phyloP scores from a whole-genome alignment of 2,797 vertebrate genomes.

The Tragelaphus oryx region DNA sequence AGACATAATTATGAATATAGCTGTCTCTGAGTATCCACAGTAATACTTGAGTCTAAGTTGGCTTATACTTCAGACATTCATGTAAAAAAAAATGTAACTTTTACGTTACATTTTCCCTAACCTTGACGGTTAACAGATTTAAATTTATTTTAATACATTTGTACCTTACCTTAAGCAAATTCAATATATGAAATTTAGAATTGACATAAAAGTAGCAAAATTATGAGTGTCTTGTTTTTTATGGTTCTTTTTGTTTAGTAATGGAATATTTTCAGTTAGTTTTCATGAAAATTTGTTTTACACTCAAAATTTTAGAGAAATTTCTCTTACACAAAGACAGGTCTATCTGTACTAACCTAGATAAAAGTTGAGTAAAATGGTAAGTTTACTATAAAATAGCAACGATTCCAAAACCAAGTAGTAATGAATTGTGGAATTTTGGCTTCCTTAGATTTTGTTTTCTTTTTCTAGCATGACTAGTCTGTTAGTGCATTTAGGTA shows the following conservation, averaged over 20 bases:
- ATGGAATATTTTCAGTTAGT: background rate
- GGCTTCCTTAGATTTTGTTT: background rate
- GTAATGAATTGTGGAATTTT: background rate
- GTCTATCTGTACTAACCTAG: background rate
- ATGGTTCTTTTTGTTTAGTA: background rate
- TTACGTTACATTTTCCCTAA: background rate
- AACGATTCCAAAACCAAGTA: constrained; percentile 14
- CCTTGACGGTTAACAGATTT: background rate
- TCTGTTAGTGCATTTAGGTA: background rate
- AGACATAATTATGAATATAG: background rate
- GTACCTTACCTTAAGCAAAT: background rate
- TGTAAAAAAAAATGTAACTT: background rate
- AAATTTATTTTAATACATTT: background rate
- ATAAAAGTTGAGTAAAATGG: constrained; percentile 11
- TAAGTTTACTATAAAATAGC: background rate
- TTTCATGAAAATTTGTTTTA: constrained; percentile 32
- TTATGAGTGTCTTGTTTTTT: background rate
- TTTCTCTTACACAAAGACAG: background rate
- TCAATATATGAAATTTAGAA: background rate
- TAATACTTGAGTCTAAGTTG: background rate
- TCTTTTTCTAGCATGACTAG: background rate
- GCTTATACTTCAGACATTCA: background rate
- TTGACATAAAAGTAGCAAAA: background rate
- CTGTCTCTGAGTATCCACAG: background rate
- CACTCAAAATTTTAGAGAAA: background rate